Base-by-base conservation (phyloP, 2,888 invertebrate species). In the Athalia cordata region DNA sequence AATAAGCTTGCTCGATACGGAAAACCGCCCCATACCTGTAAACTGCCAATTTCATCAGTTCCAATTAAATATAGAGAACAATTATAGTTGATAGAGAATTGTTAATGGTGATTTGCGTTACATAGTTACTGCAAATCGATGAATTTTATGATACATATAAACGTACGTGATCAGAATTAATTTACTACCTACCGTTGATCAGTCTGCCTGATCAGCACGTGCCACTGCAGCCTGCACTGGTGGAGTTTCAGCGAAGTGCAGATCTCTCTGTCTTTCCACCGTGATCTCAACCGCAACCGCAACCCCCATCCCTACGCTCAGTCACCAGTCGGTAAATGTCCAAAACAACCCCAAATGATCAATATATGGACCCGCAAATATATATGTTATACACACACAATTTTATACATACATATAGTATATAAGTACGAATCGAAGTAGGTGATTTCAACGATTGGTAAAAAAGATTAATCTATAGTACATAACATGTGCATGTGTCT, bases 11-110 rank as follows among this genome's bases (percentile, higher is more conserved):
- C 72, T 72, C 57, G 72, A 59, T 72, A 72, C 72, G 72, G 59
- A 72, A 72, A 72, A 72, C 59, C 57, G 72, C 72, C 72, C 72
- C 72, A 72, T 72, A 72, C 72, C 72, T 72, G 72, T 72, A 59
- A 72, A 72, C 72, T 72, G 57, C 72, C 72, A 72, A 72, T 59
- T 72, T 72, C 72, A 72, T 72, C 59, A 72, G 59, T 72, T 72
- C 72, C 45, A 72, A 72, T 72, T 47, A 72, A 59, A 45, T 59
- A 72, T 67, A 70, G 6, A 70, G 70, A n/a, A 68, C n/a, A 52
- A 45, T 43, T 47, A 70, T 72, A 59, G 7, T 59, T 72, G 3
- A 72, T 52, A 72, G 43, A 45, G 47, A 29, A 29, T 29, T 29
- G n/a, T 59, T 13, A 13, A 66, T 49, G 4, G 45, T 52, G 45